Conservation (phyloP, 2,888 invertebrate genomes). For the Aphrophora alni region DNA sequence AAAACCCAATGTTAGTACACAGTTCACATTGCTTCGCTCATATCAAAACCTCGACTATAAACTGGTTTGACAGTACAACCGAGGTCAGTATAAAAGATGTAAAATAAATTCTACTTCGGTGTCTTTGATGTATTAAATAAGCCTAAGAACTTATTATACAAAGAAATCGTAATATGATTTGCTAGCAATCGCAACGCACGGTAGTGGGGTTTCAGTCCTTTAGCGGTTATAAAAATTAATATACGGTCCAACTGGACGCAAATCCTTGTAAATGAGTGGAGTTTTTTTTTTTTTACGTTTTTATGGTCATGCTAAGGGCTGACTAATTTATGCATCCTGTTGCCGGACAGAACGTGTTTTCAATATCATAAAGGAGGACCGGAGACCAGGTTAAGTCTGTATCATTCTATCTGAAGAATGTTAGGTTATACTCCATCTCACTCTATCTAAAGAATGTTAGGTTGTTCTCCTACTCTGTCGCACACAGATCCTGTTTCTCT, state of each 20-base stretch:
- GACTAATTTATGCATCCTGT: conserved; percentile 9
- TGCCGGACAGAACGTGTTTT: not conserved
- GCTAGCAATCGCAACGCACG: not conserved
- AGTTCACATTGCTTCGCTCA: too few species aligned
- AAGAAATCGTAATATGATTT: not conserved
- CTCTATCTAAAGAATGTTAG: not conserved
- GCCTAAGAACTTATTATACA: not conserved
- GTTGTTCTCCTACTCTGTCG: not conserved
- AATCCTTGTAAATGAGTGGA: not conserved
- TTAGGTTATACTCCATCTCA: not conserved
- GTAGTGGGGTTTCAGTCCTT: not conserved
- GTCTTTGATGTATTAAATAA: not conserved
- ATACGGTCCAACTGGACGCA: not conserved
- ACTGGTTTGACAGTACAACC: not conserved
- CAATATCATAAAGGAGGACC: not conserved
- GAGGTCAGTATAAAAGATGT: not conserved
- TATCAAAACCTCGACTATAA: not conserved
- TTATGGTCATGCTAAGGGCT: not conserved
- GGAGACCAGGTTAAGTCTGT: not conserved
- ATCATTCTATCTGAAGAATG: not conserved
- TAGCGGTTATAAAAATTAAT: not conserved
- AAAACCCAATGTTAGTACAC: too few species aligned
- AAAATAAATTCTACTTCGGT: not conserved
- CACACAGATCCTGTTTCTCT: conserved; percentile 32
- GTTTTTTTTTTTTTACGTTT: too few species aligned